A percentile compares a stretch with the other conserved stretches of the same genome.
Evolutionary conservation across 2,888 invertebrate species (phyloP).

Genomic region (Sphecodes monilicornis): DNA sequence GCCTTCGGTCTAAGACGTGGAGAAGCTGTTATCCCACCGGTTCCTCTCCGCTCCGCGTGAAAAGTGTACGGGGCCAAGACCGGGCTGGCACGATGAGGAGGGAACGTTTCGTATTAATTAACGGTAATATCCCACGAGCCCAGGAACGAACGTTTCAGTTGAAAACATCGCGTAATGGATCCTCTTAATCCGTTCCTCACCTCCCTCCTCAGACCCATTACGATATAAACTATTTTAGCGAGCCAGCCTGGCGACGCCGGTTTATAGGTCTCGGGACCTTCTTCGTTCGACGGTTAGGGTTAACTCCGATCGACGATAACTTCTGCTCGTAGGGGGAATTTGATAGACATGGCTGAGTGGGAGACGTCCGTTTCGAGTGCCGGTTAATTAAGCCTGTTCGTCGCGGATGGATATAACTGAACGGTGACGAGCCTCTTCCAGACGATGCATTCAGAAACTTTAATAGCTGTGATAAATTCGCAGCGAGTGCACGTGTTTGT

Average conservation of each 20-base stretch:
- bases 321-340: background rate
- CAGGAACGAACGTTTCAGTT: conserved; percentile 23
- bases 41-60: conserved; percentile 40
- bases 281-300: conserved; percentile 4
- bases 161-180: conserved; percentile 42
- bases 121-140: conserved; percentile 35
- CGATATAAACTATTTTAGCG: conserved; percentile 35
- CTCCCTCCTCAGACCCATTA: conserved; percentile 13
- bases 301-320: conserved; percentile 8
- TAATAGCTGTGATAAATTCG: conserved; percentile 1
- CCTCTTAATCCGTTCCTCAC: conserved; percentile 39
- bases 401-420: background rate
- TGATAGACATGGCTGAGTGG: background rate
- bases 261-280: conserved; percentile 16
- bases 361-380: conserved; percentile 2
- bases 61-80: conserved; percentile 34
- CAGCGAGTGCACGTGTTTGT: background rate
- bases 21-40: conserved; percentile 45
- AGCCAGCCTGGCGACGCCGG: background rate
- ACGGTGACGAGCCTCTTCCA: background rate
- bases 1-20: conserved; percentile 38
- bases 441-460: conserved; percentile 2
- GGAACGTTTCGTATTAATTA: conserved; percentile 57
- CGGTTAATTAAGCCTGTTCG: conserved; percentile 3
- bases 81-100: conserved; percentile 28